Evolutionary conservation across 2,888 invertebrate species (phyloP).

Genomic region (Lacanobia wlatinum): DNA sequence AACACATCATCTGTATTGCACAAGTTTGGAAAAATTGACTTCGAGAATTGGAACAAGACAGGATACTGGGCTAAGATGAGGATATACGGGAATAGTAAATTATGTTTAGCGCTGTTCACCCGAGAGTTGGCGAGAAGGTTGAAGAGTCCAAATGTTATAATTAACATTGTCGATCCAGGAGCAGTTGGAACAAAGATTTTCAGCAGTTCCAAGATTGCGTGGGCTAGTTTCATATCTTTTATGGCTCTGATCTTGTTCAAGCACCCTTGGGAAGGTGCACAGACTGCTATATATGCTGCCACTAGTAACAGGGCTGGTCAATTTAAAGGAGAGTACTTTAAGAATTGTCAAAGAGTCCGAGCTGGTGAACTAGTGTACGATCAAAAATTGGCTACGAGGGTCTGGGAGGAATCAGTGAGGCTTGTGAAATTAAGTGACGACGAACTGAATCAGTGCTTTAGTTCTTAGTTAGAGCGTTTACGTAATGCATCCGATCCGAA

Average conservation of each 20-base stretch:
- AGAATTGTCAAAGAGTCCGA: conserved; percentile 93
- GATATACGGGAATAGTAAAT: conserved; percentile 92
- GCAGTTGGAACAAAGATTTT: conserved; percentile 95
- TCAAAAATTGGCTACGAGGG: conserved; percentile 92
- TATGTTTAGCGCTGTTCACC: conserved; percentile 94
- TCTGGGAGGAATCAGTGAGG: conserved; percentile 95
- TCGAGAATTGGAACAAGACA: conserved; percentile 93
- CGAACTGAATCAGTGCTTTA: conserved; percentile 92
- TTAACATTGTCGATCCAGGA: conserved; percentile 96
- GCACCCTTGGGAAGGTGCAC: conserved; percentile 94
- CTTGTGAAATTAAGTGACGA: conserved; percentile 92
- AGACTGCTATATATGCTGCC: conserved; percentile 94
- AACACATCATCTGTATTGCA: conserved; percentile 95
- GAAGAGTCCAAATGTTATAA: conserved; percentile 92
- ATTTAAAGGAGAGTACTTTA: conserved; percentile 94
- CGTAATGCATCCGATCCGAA: background rate
- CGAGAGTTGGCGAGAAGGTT: conserved; percentile 93
- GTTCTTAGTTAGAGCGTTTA: conserved; percentile 33
- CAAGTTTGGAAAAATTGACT: conserved; percentile 92
- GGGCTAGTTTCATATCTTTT: conserved; percentile 89
- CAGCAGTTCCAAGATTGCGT: conserved; percentile 85
- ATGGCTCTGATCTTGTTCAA: conserved; percentile 93
- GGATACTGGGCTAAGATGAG: conserved; percentile 85
- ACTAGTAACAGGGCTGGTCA: conserved; percentile 93
- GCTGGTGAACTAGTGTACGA: conserved; percentile 91